Evolutionary conservation across 2,113 vertebrate species (phyloP).

Genomic region (Tyrannus savana): DNA sequence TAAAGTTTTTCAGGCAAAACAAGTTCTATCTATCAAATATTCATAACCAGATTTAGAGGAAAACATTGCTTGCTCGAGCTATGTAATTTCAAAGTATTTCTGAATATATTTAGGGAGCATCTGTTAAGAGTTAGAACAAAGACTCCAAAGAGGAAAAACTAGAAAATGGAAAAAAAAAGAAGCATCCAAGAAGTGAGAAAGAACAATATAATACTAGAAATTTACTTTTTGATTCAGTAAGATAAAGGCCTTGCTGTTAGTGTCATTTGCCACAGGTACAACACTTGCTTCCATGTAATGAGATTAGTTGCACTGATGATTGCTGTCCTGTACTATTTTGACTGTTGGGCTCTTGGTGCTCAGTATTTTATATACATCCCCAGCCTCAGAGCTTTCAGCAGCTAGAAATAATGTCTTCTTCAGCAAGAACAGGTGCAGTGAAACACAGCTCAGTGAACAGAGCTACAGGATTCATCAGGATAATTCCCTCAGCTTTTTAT

Average conservation of each 20-base stretch:
- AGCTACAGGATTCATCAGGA: not conserved
- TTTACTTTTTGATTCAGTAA: not conserved
- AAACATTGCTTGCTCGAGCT: conserved; percentile 1
- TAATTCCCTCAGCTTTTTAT: not conserved
- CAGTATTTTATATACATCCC: not conserved
- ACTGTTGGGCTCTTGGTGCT: not conserved
- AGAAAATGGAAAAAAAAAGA: not conserved
- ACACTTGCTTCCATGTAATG: not conserved
- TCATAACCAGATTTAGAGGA: conserved; percentile 43
- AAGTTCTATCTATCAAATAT: conserved; percentile 44
- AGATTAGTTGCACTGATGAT: not conserved
- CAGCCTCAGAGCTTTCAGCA: conserved; percentile 21
- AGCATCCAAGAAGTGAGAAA: not conserved
- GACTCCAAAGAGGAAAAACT: not conserved
- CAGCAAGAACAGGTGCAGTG: conserved; percentile 18
- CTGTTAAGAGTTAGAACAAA: not conserved
- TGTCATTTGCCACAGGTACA: not conserved
- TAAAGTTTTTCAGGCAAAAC: conserved; percentile 9
- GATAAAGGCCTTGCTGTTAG: not conserved
- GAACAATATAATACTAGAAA: not conserved
- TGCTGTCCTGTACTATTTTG: not conserved
- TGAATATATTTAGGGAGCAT: conserved; percentile 43
- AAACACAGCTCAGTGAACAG: not conserved
- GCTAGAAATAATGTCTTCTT: not conserved
- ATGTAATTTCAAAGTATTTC: conserved; percentile 17